These are phyloP conservation scores for Ischnus inquisitorius DNA, from an alignment of 2,888 invertebrate genomes.

Conservation along the genomic window DNA sequence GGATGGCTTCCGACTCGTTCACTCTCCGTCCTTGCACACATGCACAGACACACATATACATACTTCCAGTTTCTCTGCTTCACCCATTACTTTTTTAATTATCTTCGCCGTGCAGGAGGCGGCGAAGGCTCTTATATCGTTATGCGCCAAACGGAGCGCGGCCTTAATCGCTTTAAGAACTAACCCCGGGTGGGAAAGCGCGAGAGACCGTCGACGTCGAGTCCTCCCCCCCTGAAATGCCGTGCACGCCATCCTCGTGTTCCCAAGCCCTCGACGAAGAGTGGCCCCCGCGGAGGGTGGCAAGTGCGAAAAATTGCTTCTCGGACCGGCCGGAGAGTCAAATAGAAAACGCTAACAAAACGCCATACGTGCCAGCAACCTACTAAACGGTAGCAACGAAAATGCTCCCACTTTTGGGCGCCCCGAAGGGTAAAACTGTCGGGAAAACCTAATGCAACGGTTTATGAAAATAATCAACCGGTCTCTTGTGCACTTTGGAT, in stretches of 20 bases:
- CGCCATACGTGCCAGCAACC: conserved; percentile 10
- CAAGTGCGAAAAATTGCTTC: conserved; percentile 70
- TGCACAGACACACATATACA: no score
- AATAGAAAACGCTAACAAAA: conserved; percentile 40
- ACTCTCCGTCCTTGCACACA: not conserved
- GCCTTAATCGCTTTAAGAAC: conserved; percentile 79
- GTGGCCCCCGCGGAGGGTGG: conserved; percentile 30
- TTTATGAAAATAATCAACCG: conserved; percentile 56
- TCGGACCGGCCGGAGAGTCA: conserved; percentile 5
- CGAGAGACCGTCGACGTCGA: conserved; percentile 57
- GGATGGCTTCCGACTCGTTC: conserved; percentile 69
- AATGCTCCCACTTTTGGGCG: not conserved
- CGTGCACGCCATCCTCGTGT: conserved; percentile 49
- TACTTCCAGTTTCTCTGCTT: conserved; percentile 53
- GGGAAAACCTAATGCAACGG: conserved; percentile 29
- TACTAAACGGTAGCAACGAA: not conserved
- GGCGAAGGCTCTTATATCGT: conserved; percentile 73
- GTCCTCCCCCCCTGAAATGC: conserved; percentile 68
- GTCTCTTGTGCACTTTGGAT: conserved; percentile 13
- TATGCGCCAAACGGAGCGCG: conserved; percentile 76
- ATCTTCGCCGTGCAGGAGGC: conserved; percentile 65
- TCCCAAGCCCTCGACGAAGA: not conserved
- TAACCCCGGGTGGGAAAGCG: conserved; percentile 52
- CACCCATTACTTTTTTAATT: conserved; percentile 81
- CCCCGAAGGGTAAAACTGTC: not conserved